These are phyloP conservation scores for Oceanodroma tethys DNA, from an alignment of 2,113 vertebrate genomes.

Conservation along the genomic window DNA sequence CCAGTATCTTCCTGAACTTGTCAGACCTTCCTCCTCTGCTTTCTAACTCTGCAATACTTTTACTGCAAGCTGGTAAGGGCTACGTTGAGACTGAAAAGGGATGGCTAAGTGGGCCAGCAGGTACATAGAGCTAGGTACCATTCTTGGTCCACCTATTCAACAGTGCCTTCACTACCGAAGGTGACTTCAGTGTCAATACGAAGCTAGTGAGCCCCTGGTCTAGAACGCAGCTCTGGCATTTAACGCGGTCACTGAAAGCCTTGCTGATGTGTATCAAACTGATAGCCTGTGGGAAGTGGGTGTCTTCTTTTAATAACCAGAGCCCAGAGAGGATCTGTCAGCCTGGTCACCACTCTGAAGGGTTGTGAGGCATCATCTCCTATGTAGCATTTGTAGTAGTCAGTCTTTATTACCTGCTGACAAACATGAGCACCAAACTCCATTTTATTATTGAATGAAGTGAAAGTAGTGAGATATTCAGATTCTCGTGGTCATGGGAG, in stretches of 20 bases:
- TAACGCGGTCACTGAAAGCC: accelerated
- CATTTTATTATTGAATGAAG: neutral
- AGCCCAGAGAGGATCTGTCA: neutral
- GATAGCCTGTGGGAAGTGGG: neutral
- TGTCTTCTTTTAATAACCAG: neutral
- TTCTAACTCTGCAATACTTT: neutral
- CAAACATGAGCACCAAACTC: neutral
- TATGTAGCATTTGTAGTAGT: neutral
- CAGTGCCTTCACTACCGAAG: neutral
- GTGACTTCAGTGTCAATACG: neutral
- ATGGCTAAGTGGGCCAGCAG: neutral
- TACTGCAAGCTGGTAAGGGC: neutral
- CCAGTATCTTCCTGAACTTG: neutral
- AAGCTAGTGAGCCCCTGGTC: neutral
- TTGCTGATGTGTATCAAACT: neutral
- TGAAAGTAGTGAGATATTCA: neutral
- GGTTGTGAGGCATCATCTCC: neutral
- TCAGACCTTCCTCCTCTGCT: neutral
- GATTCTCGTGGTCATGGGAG: neutral
- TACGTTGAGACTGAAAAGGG: neutral
- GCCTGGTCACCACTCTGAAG: neutral
- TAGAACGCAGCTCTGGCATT: neutral
- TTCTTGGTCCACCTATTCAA: neutral
- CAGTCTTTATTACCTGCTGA: neutral
- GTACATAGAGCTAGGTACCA: neutral